These are phyloP conservation scores for Dendropsophus ebraccatus DNA, from an alignment of 2,113 vertebrate genomes.

Conservation along the genomic window DNA sequence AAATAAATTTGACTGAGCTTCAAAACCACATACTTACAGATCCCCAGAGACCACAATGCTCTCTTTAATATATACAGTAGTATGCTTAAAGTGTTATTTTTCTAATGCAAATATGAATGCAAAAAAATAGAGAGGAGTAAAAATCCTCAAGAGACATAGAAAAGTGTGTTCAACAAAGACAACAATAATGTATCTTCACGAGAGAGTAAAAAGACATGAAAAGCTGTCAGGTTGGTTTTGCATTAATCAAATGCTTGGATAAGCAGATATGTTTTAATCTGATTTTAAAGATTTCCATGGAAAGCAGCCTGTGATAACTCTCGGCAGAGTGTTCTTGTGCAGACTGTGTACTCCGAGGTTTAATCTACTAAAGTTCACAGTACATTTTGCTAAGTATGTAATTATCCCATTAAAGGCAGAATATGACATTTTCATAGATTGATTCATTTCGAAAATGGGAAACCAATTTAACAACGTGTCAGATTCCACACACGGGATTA, in stretches of 20 bases:
- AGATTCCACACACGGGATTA: background rate
- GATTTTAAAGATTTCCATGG: slow-evolving; percentile 7
- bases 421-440: slow-evolving; percentile 7
- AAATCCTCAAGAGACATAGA: background rate
- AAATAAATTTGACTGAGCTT: too few species aligned
- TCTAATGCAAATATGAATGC: background rate
- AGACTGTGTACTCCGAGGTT: background rate
- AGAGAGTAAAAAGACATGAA: slow-evolving; percentile 19
- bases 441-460: background rate
- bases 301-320: slow-evolving; percentile 14
- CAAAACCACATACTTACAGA: too few species aligned
- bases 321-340: background rate
- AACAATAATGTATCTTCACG: background rate
- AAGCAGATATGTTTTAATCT: slow-evolving; percentile 27
- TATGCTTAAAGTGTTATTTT: background rate
- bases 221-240: slow-evolving; percentile 20
- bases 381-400: slow-evolving; percentile 23
- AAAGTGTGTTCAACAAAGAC: slow-evolving; percentile 6
- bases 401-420: slow-evolving; percentile 25
- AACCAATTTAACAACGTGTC: background rate
- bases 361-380: slow-evolving; percentile 11
- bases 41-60: too few species aligned
- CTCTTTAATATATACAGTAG: background rate
- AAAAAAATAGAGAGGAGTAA: background rate
- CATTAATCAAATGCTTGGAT: slow-evolving; percentile 28